These are phyloP conservation scores for Diploscapter pachys DNA, from an alignment of 1,140 invertebrate species.

Conservation along the genomic window DNA sequence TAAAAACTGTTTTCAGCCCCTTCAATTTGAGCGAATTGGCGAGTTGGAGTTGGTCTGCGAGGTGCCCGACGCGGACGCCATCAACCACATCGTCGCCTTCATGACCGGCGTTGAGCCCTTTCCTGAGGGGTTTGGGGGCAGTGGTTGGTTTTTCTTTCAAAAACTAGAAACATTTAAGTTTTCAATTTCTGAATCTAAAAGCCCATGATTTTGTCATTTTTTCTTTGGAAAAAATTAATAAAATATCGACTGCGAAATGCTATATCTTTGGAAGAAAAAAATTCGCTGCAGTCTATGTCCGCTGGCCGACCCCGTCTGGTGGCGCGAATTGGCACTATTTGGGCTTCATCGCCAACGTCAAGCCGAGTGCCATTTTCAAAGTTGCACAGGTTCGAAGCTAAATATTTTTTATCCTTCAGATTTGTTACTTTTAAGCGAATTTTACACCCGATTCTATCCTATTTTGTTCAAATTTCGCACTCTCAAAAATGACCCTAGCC, in stretches of 20 bases:
- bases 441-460: background rate
- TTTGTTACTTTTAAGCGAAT: background rate
- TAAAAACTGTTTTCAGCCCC: background rate
- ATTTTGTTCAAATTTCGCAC: background rate
- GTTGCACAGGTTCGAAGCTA: conserved; percentile 9
- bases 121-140: conserved; percentile 1
- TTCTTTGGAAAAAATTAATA: too few relatives aligned
- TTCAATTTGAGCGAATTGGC: conserved; percentile 9
- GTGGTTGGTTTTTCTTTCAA: background rate
- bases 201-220: too few relatives aligned
- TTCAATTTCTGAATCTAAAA: too few relatives aligned
- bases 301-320: background rate
- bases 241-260: too few relatives aligned
- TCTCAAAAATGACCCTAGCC: too few relatives aligned
- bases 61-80: background rate
- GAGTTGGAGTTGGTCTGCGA: conserved; percentile 11
- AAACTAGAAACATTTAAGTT: too few relatives aligned
- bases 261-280: too few relatives aligned
- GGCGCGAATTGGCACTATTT: conserved; percentile 7
- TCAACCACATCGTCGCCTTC: conserved; percentile 14
- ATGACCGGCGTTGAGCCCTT: background rate
- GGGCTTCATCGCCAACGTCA: conserved; percentile 1
- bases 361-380: conserved; percentile 13
- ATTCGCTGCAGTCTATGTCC: conserved; percentile 5
- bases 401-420: background rate